Percentiles rank a stretch among this genome's conserved stretches.
Conservation (phyloP, 1,140 invertebrate genomes). For the Drosophila prosaltans region DNA sequence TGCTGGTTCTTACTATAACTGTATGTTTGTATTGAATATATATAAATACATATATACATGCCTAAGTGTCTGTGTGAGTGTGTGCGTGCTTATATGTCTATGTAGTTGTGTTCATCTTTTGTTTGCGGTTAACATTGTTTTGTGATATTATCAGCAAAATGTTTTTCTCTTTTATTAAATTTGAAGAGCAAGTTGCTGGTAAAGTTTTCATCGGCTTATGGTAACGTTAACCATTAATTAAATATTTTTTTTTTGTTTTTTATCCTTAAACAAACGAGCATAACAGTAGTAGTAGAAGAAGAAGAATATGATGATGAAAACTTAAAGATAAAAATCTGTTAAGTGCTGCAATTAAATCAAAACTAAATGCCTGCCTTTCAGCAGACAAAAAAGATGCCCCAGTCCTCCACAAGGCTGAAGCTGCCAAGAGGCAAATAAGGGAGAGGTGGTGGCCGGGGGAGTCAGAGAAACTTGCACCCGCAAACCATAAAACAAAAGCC, state of each 20-base stretch:
- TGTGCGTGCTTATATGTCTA: neutral
- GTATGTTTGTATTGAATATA: neutral
- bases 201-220: constrained; percentile 44
- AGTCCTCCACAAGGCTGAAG: constrained; percentile 57
- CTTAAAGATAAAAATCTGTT: constrained; percentile 73
- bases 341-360: constrained; percentile 76
- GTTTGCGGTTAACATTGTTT: constrained; percentile 63
- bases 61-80: constrained; percentile 31
- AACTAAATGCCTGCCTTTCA: constrained; percentile 72
- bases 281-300: constrained; percentile 4
- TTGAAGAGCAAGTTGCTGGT: constrained; percentile 44
- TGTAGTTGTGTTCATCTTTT: constrained; percentile 44
- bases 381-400: constrained; percentile 35
- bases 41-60: neutral
- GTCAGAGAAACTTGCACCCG: constrained; percentile 62
- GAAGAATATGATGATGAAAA: constrained; percentile 30
- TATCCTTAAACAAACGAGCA: neutral
- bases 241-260: constrained; percentile 18
- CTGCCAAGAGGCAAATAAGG: constrained; percentile 35
- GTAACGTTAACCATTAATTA: constrained; percentile 54
- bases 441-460: neutral
- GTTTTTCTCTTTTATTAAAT: constrained; percentile 51
- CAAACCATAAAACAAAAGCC: constrained; percentile 81
- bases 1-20: constrained; percentile 47
- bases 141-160: constrained; percentile 65